These are phyloP conservation scores for Drosophila greeni DNA, from an alignment of 2,888 invertebrate genomes.

Conservation along the genomic window DNA sequence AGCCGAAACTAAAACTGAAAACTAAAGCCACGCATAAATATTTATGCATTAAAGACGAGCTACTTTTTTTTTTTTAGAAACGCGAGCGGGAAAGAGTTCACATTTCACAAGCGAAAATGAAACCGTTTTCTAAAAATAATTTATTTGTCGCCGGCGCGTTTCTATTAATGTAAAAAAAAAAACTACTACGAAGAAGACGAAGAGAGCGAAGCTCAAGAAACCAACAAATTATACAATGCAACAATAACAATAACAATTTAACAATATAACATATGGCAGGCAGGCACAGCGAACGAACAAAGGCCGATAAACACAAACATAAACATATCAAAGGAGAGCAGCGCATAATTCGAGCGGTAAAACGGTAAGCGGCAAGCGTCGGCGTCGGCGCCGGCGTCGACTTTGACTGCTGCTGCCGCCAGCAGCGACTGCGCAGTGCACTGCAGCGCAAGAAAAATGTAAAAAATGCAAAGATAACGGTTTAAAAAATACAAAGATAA, in stretches of 20 bases:
- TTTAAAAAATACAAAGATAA: no score
- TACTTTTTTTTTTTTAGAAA: slow-evolving; percentile 34
- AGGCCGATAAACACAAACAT: slow-evolving; percentile 44
- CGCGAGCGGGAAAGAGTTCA: slow-evolving; percentile 7
- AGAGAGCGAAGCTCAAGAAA: slow-evolving; percentile 5
- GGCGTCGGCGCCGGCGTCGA: slow-evolving; percentile 4
- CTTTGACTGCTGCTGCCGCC: slow-evolving; percentile 7
- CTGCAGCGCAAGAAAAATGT: slow-evolving; percentile 1
- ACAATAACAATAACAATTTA: slow-evolving; percentile 23
- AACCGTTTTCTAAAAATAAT: slow-evolving; percentile 70
- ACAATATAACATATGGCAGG: slow-evolving; percentile 48
- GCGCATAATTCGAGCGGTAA: slow-evolving; percentile 36
- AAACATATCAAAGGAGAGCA: slow-evolving; percentile 20
- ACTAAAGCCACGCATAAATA: slow-evolving; percentile 52
- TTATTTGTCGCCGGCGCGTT: slow-evolving; percentile 51
- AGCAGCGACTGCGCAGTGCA: slow-evolving; percentile 14
- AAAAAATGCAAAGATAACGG: neutral
- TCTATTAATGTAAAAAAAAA: slow-evolving; percentile 35
- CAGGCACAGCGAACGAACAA: slow-evolving; percentile 49
- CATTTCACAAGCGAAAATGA: slow-evolving; percentile 49
- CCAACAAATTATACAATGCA: slow-evolving; percentile 20
- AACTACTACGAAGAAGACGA: neutral
- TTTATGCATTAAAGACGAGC: slow-evolving; percentile 33
- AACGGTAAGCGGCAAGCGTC: slow-evolving; percentile 9
- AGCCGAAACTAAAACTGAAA: slow-evolving; percentile 2